phyloP scores from a whole-genome alignment of 1,140 invertebrate species.

The Calycopis cecrops region DNA sequence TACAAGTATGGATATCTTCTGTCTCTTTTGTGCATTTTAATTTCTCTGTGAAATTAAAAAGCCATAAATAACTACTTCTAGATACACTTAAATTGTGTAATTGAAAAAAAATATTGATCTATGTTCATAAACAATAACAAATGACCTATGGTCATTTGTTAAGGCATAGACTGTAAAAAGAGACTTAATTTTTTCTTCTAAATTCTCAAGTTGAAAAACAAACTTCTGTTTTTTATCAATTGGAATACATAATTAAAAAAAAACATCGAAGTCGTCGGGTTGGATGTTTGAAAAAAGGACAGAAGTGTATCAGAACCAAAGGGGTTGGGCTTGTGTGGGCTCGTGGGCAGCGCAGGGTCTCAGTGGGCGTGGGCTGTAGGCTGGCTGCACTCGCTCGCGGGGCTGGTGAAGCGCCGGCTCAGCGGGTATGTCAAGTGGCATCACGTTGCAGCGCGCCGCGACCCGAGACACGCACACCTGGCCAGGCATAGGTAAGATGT shows the following conservation, averaged over 20 bases:
- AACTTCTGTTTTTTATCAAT: background rate
- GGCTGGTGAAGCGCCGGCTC: constrained; percentile 80
- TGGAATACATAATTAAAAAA: too few species aligned
- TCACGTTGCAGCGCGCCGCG: constrained; percentile 62
- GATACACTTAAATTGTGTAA: too few species aligned
- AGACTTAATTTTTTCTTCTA: too few species aligned
- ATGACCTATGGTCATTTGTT: too few species aligned
- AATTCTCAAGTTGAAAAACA: too few species aligned
- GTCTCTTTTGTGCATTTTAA: background rate
- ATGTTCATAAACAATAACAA: too few species aligned
- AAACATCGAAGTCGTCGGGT: too few species aligned
- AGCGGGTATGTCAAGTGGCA: constrained; percentile 86
- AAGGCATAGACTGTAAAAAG: too few species aligned
- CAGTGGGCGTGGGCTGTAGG: constrained; percentile 48
- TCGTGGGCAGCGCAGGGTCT: constrained; percentile 25
- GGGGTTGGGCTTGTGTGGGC: constrained; percentile 24
- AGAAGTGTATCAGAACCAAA: constrained; percentile 24
- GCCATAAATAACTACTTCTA: too few species aligned
- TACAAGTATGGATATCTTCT: background rate
- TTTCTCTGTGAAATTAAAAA: too few species aligned
- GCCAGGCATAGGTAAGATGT: constrained; percentile 38
- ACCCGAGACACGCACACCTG: constrained; percentile 35
- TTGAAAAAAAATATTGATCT: too few species aligned
- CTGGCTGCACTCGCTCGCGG: constrained; percentile 79
- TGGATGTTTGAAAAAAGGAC: constrained; percentile 21